Evolutionary conservation across 2,113 vertebrate species (phyloP).

Genomic region (Myotis lucifugus): DNA sequence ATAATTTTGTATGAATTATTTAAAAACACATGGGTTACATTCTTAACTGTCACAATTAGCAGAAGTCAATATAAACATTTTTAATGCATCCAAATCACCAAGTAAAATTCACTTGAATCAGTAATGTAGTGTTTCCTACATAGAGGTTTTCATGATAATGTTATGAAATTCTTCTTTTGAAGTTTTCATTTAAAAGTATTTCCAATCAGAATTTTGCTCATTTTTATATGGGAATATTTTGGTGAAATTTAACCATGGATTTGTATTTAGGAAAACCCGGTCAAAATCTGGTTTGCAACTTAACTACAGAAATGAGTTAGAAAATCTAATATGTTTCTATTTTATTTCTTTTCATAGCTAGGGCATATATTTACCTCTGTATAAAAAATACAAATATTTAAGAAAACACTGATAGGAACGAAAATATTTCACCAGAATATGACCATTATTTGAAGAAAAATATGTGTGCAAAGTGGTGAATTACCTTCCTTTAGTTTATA

Average conservation of each 20-base stretch:
- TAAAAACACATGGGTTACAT: background rate
- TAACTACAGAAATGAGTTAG: background rate
- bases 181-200: background rate
- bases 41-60: background rate
- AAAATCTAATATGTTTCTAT: background rate
- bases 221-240: background rate
- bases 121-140: background rate
- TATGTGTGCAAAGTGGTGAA: background rate
- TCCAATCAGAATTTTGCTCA: background rate
- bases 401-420: background rate
- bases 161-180: background rate
- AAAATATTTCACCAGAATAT: background rate
- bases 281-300: background rate
- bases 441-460: background rate
- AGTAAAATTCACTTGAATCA: background rate
- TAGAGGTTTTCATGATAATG: background rate
- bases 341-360: background rate
- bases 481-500: background rate
- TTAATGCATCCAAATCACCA: background rate
- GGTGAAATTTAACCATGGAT: background rate
- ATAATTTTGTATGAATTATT: background rate
- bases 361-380: background rate
- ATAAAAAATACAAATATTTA: background rate
- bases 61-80: background rate
- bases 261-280: background rate